Evolutionary conservation across 2,113 vertebrate genomes (phyloP).

Genomic region (Panthera leo): DNA sequence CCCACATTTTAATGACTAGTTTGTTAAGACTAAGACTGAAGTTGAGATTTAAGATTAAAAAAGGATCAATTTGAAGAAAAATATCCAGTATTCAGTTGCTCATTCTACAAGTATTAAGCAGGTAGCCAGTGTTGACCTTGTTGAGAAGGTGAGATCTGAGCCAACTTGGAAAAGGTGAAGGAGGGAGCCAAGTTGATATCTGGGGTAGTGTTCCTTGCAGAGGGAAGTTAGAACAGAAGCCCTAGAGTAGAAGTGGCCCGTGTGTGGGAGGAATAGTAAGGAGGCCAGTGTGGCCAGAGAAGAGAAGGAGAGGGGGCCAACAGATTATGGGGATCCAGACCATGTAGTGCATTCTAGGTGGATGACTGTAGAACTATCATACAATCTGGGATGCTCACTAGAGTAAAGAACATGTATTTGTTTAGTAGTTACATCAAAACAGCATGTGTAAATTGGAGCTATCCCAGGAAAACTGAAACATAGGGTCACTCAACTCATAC

Average conservation of each 20-base stretch:
- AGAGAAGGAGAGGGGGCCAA: neutral
- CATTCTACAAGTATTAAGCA: neutral
- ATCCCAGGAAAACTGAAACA: neutral
- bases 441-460: neutral
- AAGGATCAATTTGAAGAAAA: neutral
- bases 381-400: neutral
- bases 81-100: neutral
- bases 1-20: neutral
- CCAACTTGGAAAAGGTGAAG: neutral
- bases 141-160: neutral
- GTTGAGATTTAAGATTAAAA: neutral
- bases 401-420: neutral
- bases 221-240: neutral
- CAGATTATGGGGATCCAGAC: neutral
- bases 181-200: too few relatives aligned
- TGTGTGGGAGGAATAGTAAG: neutral
- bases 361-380: neutral
- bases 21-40: neutral
- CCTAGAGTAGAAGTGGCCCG: neutral
- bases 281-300: neutral
- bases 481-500: neutral
- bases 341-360: neutral
- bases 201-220: neutral
- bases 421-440: neutral
- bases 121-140: neutral